phyloP scores from a whole-genome alignment of 2,113 vertebrate species.

The Daubentonia madagascariensis region DNA sequence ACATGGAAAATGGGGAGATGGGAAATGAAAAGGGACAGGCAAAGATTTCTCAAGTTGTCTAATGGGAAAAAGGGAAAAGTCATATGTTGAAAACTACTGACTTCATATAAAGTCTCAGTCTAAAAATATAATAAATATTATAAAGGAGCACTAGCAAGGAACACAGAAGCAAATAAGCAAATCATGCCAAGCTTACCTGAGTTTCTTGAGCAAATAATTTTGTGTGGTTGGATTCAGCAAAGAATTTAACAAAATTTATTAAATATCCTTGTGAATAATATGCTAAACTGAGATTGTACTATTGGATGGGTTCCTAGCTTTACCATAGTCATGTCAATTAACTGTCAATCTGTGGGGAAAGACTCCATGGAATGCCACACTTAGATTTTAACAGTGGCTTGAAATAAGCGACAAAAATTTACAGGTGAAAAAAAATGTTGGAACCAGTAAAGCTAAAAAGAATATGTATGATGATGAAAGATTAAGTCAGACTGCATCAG shows the following conservation, averaged over 20 bases:
- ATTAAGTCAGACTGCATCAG: neutral
- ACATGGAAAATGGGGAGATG: neutral
- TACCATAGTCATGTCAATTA: neutral
- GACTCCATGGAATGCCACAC: neutral
- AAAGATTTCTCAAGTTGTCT: neutral
- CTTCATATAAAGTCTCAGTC: neutral
- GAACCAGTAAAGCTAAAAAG: neutral
- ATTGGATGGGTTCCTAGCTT: neutral
- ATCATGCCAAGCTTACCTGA: neutral
- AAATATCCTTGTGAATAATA: neutral
- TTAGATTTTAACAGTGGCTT: neutral
- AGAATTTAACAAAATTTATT: neutral
- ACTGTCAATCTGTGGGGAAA: neutral
- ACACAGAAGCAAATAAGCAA: neutral
- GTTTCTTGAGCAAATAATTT: neutral
- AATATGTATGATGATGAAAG: neutral
- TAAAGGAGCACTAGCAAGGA: constrained; percentile 2
- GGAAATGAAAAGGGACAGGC: neutral
- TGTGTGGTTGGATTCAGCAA: neutral
- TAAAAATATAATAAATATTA: neutral
- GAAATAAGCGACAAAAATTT: neutral
- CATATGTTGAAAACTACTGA: neutral
- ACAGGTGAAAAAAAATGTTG: neutral
- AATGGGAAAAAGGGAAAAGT: neutral
- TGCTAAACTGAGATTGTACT: neutral